Evolutionary conservation across 2,888 invertebrate species (phyloP), one percentile per base, ranked within the genome.

Genomic region (Idaea biselata): DNA sequence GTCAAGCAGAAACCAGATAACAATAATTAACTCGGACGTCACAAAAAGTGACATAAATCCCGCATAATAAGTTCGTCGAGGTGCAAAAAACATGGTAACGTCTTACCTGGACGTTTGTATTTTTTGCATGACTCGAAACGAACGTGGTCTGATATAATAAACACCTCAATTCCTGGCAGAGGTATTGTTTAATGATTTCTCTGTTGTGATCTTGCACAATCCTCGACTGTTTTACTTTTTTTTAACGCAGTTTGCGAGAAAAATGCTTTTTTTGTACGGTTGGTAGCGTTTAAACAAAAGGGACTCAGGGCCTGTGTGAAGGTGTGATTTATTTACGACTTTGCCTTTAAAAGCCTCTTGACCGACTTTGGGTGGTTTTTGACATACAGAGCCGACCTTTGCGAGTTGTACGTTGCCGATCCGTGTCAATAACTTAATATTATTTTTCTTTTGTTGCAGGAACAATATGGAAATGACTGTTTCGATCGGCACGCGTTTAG

Each of bases 1-100:
- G 91, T 91, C 88, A 90, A 88, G 87, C 88, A 84, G 85, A 86
- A 86, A 86, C 83, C 76, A 87, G 92, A 91, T 92, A 92, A 91
- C 90, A 92, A 91, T 91, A 91, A 92, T 92, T 92, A 91, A 89
- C 83, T 89, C 73, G 87, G 86, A 89, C 86, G 79, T 75, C 77
- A 86, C 88, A 91, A 91, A 92, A 92, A 92, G 87, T 90, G 91
- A 90, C 91, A 92, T 91, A 91, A 91, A 92, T 92, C 90, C 89
- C 84, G 87, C 88, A 91, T 91, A 91, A 91, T 92, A 91, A 91
- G 88, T 86, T 84, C 84, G 78, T 73, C 73, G 73, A 74, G 78
- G 73, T 83, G 84, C 86, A 90, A 90, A 90, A 91, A 89, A 86
- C 76, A 71, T 70, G 74, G 79, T 76, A 78, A 80, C 79, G 83